These are phyloP conservation scores for Drosophila robusta DNA, from an alignment of 2,888 invertebrate species.

Conservation along the genomic window DNA sequence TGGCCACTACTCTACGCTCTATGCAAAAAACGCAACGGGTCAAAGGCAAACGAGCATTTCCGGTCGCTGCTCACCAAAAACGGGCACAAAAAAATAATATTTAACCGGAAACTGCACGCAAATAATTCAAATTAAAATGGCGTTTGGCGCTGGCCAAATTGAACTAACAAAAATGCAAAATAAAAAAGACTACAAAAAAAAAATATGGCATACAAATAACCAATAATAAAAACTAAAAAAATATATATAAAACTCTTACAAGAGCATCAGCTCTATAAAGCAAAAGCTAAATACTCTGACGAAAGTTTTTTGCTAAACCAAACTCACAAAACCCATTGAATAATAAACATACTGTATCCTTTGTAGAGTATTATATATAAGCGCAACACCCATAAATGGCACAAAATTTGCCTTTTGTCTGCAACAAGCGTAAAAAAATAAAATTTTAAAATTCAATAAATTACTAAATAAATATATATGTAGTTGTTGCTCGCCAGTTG, in stretches of 20 bases:
- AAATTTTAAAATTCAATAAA: constrained; percentile 70
- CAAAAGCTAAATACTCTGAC: not conserved
- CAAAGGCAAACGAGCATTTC: constrained; percentile 57
- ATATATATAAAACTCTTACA: not conserved
- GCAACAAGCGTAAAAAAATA: constrained; percentile 39
- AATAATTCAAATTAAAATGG: constrained; percentile 63
- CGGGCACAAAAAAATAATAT: constrained; percentile 5
- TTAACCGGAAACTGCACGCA: constrained; percentile 43
- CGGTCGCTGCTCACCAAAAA: constrained; percentile 48
- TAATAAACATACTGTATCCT: not conserved
- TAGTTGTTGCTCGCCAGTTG: constrained; percentile 8
- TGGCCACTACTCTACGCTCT: constrained; percentile 13
- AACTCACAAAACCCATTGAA: not conserved
- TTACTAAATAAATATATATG: constrained; percentile 55
- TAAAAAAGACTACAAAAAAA: not conserved
- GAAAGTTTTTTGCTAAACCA: not conserved
- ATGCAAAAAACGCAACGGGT: constrained; percentile 28
- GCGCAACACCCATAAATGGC: constrained; percentile 21
- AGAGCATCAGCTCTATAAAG: not conserved
- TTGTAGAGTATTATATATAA: constrained; percentile 23
- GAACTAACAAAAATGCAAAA: constrained; percentile 25
- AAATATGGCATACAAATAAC: not conserved
- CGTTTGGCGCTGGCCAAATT: constrained; percentile 39
- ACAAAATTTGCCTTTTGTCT: constrained; percentile 6
- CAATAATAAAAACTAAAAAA: not conserved